A percentile compares a stretch with the other conserved stretches of the same genome.
Evolutionary conservation across 2,888 invertebrate genomes (phyloP).

Genomic region (Eupithecia dodoneata): DNA sequence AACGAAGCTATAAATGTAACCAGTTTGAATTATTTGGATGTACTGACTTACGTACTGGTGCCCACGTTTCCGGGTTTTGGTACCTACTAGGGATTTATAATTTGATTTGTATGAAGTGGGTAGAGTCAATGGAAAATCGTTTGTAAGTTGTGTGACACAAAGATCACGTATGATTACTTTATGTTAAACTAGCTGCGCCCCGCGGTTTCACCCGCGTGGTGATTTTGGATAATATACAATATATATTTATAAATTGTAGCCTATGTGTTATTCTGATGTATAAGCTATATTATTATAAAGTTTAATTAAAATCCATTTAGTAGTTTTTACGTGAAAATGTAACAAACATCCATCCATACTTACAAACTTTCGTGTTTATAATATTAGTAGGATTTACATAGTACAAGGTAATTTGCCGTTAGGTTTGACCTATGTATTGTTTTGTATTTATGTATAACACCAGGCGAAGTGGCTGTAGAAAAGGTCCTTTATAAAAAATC

Average conservation of each 20-base stretch:
- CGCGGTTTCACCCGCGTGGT: no score
- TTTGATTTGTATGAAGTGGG: neutral
- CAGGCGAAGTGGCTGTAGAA: neutral
- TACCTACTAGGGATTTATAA: neutral
- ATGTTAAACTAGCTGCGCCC: no score
- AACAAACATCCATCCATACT: no score
- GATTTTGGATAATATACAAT: no score
- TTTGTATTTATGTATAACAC: neutral
- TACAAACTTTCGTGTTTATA: no score
- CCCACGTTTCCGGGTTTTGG: conserved; percentile 28
- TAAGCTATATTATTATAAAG: no score
- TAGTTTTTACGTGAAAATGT: no score
- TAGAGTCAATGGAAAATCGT: neutral
- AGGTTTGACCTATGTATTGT: neutral
- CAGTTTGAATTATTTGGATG: conserved; percentile 35
- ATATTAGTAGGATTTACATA: no score
- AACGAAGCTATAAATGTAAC: conserved; percentile 29
- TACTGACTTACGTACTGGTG: neutral
- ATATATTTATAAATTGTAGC: no score
- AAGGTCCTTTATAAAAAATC: neutral
- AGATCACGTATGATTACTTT: neutral
- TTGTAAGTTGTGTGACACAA: neutral
- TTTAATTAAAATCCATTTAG: no score
- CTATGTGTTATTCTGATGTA: no score
- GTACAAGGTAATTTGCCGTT: neutral